Evolutionary conservation across 2,888 invertebrate species (phyloP).

Genomic region (Pardosa pseudoannulata): DNA sequence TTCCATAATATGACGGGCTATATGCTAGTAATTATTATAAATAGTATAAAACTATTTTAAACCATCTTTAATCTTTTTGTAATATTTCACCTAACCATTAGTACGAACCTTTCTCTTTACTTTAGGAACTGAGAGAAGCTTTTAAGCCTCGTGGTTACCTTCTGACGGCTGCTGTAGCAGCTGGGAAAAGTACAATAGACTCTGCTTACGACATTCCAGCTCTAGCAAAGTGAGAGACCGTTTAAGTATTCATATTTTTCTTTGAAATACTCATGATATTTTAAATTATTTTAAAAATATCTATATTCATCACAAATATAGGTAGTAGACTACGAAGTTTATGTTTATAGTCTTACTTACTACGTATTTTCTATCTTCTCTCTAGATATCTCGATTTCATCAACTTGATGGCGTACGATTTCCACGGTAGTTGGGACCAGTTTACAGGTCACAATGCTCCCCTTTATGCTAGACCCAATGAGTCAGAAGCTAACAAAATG

Average conservation of each 20-base stretch:
- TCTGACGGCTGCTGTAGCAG: slow-evolving; percentile 72
- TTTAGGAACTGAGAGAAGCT: slow-evolving; percentile 70
- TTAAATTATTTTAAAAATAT: no score
- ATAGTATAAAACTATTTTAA: no score
- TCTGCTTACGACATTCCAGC: slow-evolving; percentile 72
- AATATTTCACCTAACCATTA: no score
- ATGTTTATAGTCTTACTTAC: no score
- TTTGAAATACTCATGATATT: no score
- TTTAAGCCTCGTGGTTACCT: slow-evolving; percentile 68
- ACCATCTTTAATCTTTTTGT: no score
- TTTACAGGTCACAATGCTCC: slow-evolving; percentile 76
- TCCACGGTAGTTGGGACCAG: slow-evolving; percentile 81
- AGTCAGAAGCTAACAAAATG: slow-evolving; percentile 75
- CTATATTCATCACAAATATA: no score
- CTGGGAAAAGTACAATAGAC: slow-evolving; percentile 70
- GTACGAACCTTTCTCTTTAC: neutral
- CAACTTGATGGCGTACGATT: slow-evolving; percentile 86
- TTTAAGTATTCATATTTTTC: no score
- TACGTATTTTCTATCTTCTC: no score
- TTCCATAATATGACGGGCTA: no score
- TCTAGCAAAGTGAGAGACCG: slow-evolving; percentile 77
- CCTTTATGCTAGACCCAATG: slow-evolving; percentile 77
- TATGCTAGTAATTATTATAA: no score
- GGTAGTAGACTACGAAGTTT: no score
- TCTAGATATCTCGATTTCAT: slow-evolving; percentile 83